Conservation (phyloP, 2,888 invertebrate genomes). For the Melolontha melolontha region DNA sequence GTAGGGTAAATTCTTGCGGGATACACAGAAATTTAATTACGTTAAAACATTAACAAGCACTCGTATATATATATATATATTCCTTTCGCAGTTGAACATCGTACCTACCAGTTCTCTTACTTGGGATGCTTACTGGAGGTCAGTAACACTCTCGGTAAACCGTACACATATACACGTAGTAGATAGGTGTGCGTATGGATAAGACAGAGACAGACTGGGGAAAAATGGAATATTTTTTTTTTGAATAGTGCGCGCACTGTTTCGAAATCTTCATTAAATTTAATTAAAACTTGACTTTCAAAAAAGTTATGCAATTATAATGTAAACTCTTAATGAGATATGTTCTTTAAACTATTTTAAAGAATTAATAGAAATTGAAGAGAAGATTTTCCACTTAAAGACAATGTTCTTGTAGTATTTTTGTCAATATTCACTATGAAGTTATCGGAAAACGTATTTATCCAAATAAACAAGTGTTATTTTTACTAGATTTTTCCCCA, state of each 20-base stretch:
- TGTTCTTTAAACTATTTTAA: neutral
- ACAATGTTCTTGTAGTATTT: too few species aligned
- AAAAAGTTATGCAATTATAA: constrained; percentile 17
- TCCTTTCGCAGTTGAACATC: constrained; percentile 10
- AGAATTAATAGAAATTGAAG: neutral
- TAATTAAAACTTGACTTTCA: constrained; percentile 27
- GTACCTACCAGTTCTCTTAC: constrained; percentile 21
- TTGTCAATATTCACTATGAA: too few species aligned
- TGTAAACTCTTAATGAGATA: constrained; percentile 19
- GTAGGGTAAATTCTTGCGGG: constrained; percentile 33
- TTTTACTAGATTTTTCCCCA: too few species aligned
- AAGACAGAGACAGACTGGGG: neutral
- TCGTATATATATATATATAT: constrained; percentile 24
- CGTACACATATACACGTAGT: neutral
- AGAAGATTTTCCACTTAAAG: neutral
- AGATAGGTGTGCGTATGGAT: neutral
- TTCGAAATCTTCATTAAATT: constrained; percentile 32
- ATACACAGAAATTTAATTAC: constrained; percentile 35
- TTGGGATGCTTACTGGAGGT: constrained; percentile 17
- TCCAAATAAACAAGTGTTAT: too few species aligned
- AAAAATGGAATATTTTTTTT: constrained; percentile 5
- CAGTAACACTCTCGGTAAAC: constrained; percentile 14
- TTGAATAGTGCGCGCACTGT: neutral
- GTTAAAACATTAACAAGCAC: constrained; percentile 31
- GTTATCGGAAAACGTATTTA: too few species aligned